Conservation (phyloP, 2,797 vertebrate genomes). For the Buphagus erythrorhynchus region DNA sequence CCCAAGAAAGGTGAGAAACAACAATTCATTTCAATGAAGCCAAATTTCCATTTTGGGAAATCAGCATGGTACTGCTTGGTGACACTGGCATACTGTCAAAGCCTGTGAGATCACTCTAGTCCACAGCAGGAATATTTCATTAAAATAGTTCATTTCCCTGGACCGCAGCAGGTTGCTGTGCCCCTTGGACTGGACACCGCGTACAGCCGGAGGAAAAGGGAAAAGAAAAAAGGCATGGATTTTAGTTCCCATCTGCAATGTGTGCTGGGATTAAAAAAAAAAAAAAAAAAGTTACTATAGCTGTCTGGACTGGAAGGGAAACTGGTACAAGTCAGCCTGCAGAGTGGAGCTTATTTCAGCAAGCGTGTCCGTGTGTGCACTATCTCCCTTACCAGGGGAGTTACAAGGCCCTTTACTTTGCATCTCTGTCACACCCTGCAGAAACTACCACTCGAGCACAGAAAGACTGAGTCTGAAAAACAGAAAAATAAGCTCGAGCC, state of each 20-base stretch:
- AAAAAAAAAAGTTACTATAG: background rate
- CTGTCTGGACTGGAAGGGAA: background rate
- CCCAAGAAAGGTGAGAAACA: background rate
- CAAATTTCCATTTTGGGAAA: constrained; percentile 38
- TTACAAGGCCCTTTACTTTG: background rate
- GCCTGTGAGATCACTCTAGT: constrained; percentile 41
- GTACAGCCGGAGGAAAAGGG: background rate
- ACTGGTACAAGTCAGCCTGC: background rate
- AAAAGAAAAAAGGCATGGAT: background rate
- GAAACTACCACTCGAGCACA: background rate
- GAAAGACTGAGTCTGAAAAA: background rate
- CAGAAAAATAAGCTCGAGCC: background rate
- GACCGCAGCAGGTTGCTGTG: background rate
- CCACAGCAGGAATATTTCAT: constrained; percentile 50
- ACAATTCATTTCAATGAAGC: background rate
- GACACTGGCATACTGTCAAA: constrained; percentile 22
- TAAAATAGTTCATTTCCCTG: constrained; percentile 68
- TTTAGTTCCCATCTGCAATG: background rate
- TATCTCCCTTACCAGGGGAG: background rate
- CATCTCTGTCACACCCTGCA: background rate
- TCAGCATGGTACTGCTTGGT: constrained; percentile 14
- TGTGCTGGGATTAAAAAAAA: background rate
- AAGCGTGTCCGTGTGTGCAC: accelerated
- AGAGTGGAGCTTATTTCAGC: background rate
- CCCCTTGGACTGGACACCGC: background rate